Percentiles rank a stretch among this genome's conserved stretches.
These are phyloP conservation scores for Meles meles DNA, from an alignment of 2,113 vertebrate species.

Conservation along the genomic window DNA sequence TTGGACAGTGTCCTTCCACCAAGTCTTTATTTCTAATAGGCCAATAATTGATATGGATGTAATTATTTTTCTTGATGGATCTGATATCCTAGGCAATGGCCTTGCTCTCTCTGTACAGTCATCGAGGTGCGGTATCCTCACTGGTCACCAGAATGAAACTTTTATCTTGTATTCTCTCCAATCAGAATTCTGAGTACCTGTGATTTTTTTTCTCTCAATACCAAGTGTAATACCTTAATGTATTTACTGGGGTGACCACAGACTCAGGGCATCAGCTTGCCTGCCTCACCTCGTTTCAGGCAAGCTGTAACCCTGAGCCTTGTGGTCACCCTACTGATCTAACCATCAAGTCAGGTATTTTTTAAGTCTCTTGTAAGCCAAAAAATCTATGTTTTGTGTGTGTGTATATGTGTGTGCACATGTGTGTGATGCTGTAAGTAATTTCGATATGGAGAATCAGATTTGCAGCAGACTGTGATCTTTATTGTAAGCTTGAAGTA, in stretches of 20 bases:
- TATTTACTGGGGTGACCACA: background rate
- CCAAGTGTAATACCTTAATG: background rate
- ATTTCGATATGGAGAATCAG: constrained; percentile 13
- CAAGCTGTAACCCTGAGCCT: background rate
- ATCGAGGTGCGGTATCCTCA: constrained; percentile 9
- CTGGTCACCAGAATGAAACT: constrained; percentile 50
- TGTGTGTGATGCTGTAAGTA: background rate
- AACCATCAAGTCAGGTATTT: background rate
- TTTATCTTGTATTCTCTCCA: constrained; percentile 55
- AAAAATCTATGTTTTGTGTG: background rate
- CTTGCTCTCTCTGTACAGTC: constrained; percentile 24
- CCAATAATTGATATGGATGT: constrained; percentile 73
- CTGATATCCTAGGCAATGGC: constrained; percentile 65
- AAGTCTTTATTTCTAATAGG: constrained; percentile 73
- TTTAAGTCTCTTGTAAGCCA: background rate
- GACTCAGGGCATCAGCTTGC: constrained; percentile 5
- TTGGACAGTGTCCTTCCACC: constrained; percentile 59
- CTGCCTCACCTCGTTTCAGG: background rate
- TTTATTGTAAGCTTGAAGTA: background rate
- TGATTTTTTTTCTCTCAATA: background rate
- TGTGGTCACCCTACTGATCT: background rate
- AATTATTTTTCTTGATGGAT: constrained; percentile 76
- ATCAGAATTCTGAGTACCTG: constrained; percentile 32
- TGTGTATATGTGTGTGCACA: background rate
- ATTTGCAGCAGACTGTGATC: background rate